These are phyloP conservation scores for Mirza zaza DNA, from an alignment of 2,113 vertebrate genomes.

Conservation along the genomic window DNA sequence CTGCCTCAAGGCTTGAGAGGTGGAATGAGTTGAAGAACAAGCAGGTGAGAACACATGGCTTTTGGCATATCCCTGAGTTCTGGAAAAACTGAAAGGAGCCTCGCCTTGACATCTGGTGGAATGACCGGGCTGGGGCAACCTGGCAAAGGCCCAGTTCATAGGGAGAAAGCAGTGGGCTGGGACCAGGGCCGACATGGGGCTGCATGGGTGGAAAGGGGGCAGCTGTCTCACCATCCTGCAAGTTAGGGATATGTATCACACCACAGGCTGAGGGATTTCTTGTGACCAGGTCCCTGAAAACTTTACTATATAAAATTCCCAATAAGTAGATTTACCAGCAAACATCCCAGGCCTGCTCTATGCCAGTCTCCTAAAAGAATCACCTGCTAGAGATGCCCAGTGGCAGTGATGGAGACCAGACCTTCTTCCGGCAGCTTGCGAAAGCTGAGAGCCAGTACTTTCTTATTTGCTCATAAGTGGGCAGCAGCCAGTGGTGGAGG, in stretches of 20 bases:
- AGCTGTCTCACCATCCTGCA: not conserved
- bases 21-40: not conserved
- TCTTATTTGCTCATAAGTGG: not conserved
- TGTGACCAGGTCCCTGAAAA: not conserved
- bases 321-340: not conserved
- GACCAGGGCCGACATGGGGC: not conserved
- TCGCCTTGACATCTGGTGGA: slow-evolving; percentile 6
- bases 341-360: not conserved
- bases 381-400: not conserved
- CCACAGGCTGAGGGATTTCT: not conserved
- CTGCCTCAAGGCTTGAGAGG: not conserved
- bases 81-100: not conserved
- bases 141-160: not conserved
- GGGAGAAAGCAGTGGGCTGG: not conserved
- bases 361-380: not conserved
- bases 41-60: slow-evolving; percentile 12
- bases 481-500: not conserved
- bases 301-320: not conserved
- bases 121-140: not conserved
- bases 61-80: not conserved
- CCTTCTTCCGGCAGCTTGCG: not conserved
- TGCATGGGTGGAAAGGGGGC: not conserved
- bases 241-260: not conserved
- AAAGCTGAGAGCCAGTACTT: not conserved
- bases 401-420: not conserved